These are phyloP conservation scores for Phalacrocorax pelagicus DNA, from an alignment of 2,113 vertebrate genomes.

Conservation along the genomic window DNA sequence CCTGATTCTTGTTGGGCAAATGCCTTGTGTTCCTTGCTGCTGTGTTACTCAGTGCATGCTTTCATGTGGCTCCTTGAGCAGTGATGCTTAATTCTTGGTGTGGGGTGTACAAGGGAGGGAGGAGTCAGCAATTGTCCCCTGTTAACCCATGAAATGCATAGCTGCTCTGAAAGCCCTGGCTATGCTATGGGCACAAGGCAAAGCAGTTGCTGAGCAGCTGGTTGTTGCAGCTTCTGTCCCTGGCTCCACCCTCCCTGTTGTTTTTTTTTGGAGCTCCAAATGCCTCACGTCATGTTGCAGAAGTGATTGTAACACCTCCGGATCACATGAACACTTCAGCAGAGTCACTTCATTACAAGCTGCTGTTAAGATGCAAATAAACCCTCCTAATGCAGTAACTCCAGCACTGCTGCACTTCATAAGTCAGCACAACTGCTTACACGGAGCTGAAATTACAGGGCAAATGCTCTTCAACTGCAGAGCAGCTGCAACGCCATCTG, in stretches of 20 bases:
- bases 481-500: neutral
- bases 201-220: neutral
- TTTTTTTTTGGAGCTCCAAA: neutral
- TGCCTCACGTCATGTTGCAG: constrained; percentile 47
- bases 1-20: too few relatives aligned
- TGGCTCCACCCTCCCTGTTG: neutral
- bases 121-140: neutral
- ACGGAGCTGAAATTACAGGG: neutral
- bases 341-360: constrained; percentile 14
- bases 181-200: neutral
- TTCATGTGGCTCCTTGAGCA: neutral
- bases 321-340: constrained; percentile 30
- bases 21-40: neutral
- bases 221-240: neutral
- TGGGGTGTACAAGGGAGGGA: neutral
- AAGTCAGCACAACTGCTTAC: constrained; percentile 11
- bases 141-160: neutral
- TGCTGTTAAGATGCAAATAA: constrained; percentile 47
- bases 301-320: constrained; percentile 5
- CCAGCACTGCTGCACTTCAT: neutral
- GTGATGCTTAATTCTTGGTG: neutral
- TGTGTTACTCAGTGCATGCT: neutral
- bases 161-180: neutral
- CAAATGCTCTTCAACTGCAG: neutral
- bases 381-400: constrained; percentile 16